These are phyloP conservation scores for Balaenoptera acutorostrata DNA, from an alignment of 2,113 vertebrate species.

Conservation along the genomic window DNA sequence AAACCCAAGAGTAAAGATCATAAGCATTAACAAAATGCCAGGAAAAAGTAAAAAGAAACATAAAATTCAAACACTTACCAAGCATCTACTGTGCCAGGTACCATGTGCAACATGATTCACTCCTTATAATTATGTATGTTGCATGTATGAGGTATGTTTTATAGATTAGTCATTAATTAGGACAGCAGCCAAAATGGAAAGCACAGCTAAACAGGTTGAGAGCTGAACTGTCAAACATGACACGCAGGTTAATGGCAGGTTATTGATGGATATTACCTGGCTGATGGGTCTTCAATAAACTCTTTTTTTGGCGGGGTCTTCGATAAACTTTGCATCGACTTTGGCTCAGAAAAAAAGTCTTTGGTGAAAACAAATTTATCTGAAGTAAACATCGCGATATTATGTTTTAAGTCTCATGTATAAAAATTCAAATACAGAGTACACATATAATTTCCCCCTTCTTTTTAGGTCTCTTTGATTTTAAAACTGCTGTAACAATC, in stretches of 20 bases:
- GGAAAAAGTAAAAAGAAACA: neutral
- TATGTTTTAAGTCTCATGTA: slow-evolving; percentile 62
- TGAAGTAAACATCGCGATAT: slow-evolving; percentile 63
- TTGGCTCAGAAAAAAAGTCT: slow-evolving; percentile 34
- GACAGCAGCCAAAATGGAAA: slow-evolving; percentile 46
- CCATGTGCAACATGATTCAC: slow-evolving; percentile 39
- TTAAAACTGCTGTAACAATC: slow-evolving; percentile 70
- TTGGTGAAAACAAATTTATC: slow-evolving; percentile 45
- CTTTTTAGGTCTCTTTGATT: slow-evolving; percentile 66
- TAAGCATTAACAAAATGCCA: neutral
- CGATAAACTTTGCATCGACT: neutral
- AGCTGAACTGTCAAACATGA: slow-evolving; percentile 41
- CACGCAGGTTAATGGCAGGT: slow-evolving; percentile 32
- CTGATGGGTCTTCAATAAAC: neutral
- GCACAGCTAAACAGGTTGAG: slow-evolving; percentile 5
- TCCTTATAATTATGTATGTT: slow-evolving; percentile 38
- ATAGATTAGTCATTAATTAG: slow-evolving; percentile 67
- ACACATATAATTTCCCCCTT: slow-evolving; percentile 65
- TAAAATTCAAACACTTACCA: slow-evolving; percentile 8
- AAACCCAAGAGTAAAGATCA: neutral
- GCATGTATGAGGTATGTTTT: slow-evolving; percentile 23
- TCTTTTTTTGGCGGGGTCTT: neutral
- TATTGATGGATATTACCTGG: slow-evolving; percentile 40
- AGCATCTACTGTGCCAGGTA: neutral
- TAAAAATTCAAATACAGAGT: slow-evolving; percentile 61